Evolutionary conservation across 2,797 vertebrate species (phyloP), one percentile per base, ranked within the genome.

Genomic region (Sebastolobus alascanus): DNA sequence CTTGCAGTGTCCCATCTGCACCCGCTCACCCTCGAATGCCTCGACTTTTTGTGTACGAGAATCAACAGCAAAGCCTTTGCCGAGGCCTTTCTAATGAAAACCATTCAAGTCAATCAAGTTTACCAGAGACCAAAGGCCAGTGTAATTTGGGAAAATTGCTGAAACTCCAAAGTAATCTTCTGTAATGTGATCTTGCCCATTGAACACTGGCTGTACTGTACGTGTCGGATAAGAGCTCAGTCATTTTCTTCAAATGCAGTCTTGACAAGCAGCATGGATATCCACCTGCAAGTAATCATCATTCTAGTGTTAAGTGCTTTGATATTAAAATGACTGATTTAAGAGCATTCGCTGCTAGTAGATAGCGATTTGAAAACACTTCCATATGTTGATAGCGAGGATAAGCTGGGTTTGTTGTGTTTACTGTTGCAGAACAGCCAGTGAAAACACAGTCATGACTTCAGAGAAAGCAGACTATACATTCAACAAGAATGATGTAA

Each of bases 241-340:
- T 94, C 87, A 93, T 96, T 95, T 95, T 95, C 93, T 94, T 92
- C 91, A 93, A 93, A 94, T 92, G 90, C 83, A 91, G 84, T 87
- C 92, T 84, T 94, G 95, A 96, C 95, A 94, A 93, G 90, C 88
- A 77, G 92, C 89, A 90, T 84, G 86, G 87, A 87, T 91, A 58
- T 91, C 87, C 94, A 96, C 91, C 95, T 96, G 96, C 92, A 96
- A 96, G 92, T 93, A 95, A 96, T 96, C 95, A 95, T 92, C 93
- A 93, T 94, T 93, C 92, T 93, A 91, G 94, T 95, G 94, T 96
- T 95, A 96, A 96, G 94, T 95, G 93, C 94, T 96, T 96, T 96
- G 96, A 96, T 96, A 96, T 95, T 95, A 95, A 94, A 95, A 96
- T 95, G 92, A 96, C 92, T 96, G 91, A 94, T 96, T 96, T 95